These are phyloP conservation scores for Lophius americanus DNA, from an alignment of 2,797 vertebrate genomes.

Conservation along the genomic window DNA sequence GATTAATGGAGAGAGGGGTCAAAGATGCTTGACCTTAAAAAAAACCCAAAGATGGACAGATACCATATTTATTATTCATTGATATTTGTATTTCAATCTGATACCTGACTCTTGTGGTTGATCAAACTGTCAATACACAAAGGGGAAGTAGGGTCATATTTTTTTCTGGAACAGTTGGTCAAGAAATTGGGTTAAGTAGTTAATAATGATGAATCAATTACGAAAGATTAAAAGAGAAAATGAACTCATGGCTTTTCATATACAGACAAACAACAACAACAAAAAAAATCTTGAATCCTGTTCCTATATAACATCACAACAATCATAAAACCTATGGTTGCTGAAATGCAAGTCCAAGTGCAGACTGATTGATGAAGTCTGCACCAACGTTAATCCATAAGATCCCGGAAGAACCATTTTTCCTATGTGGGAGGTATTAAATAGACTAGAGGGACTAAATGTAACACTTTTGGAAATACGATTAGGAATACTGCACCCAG, in stretches of 20 bases:
- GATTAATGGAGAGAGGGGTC: slow-evolving; percentile 80
- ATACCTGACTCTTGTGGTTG: slow-evolving; percentile 46
- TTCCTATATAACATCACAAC: too few species aligned
- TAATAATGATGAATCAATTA: slow-evolving; percentile 12
- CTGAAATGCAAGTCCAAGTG: too few species aligned
- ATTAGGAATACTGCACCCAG: too few species aligned
- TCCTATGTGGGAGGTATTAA: too few species aligned
- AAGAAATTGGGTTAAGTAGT: slow-evolving; percentile 26
- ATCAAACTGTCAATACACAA: slow-evolving; percentile 40
- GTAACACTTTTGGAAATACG: too few species aligned
- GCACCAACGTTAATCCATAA: too few species aligned
- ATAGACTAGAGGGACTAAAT: too few species aligned
- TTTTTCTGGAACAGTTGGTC: slow-evolving; percentile 35
- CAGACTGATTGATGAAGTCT: too few species aligned
- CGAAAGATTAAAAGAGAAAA: slow-evolving; percentile 15
- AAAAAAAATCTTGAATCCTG: neutral
- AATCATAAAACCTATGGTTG: too few species aligned
- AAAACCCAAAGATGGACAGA: slow-evolving; percentile 43
- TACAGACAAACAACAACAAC: neutral
- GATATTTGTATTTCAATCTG: neutral
- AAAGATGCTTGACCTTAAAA: slow-evolving; percentile 70
- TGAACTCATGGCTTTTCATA: slow-evolving; percentile 1
- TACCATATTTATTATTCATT: too few species aligned
- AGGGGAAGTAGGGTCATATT: slow-evolving; percentile 9
- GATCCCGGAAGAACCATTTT: too few species aligned